Evolutionary conservation across 2,888 invertebrate species (phyloP).

Genomic region (Empis stercorea): DNA sequence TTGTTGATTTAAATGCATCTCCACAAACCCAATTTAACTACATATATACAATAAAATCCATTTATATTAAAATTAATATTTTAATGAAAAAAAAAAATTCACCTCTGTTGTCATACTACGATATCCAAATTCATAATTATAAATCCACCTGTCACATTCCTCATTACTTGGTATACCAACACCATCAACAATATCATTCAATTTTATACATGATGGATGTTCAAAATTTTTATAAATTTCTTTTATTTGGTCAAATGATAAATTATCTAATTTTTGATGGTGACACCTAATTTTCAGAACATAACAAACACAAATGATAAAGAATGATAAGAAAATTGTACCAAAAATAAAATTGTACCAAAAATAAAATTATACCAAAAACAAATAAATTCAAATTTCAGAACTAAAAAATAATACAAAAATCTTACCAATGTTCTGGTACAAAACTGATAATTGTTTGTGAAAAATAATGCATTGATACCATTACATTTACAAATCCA

Average conservation of each 20-base stretch:
- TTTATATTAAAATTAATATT: too few relatives aligned
- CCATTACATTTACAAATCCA: conserved; percentile 40
- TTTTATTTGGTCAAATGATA: conserved; percentile 14
- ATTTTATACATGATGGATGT: conserved; percentile 23
- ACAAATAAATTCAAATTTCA: too few relatives aligned
- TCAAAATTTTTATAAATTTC: conserved; percentile 19
- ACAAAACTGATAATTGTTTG: conserved; percentile 44
- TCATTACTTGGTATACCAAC: conserved; percentile 7
- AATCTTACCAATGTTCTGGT: conserved; percentile 36
- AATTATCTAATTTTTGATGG: conserved; percentile 17
- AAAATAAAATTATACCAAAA: too few relatives aligned
- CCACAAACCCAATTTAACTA: conserved; percentile 45
- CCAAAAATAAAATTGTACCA: neutral
- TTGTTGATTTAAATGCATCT: conserved; percentile 40
- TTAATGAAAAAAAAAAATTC: conserved; percentile 7
- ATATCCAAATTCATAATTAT: conserved; percentile 40
- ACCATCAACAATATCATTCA: conserved; percentile 17
- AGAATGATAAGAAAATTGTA: neutral
- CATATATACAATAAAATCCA: conserved; percentile 6
- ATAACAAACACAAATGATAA: neutral
- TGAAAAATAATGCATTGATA: conserved; percentile 45
- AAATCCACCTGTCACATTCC: conserved; percentile 41
- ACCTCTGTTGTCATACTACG: conserved; percentile 49
- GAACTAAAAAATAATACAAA: too few relatives aligned
- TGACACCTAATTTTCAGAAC: conserved; percentile 21